phyloP scores from a whole-genome alignment of 64 coral and sea anemone species.

The Pocillopora verrucosa region DNA sequence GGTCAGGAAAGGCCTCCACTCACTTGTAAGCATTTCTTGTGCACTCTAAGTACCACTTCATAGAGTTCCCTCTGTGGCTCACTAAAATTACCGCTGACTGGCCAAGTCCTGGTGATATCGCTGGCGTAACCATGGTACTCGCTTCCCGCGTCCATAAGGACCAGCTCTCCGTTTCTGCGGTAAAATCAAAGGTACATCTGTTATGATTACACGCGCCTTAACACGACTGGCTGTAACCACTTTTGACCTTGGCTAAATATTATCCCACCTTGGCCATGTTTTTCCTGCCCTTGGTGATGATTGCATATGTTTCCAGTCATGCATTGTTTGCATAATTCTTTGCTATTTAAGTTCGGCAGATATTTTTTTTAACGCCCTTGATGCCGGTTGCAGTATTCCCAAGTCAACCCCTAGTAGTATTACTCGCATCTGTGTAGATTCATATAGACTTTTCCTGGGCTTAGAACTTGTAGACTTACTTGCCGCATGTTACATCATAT shows the following conservation, averaged over 20 bases:
- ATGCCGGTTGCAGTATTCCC: no score
- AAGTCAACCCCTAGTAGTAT: no score
- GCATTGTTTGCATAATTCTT: no score
- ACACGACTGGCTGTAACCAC: background rate
- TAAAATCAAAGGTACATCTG: background rate
- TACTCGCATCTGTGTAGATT: background rate
- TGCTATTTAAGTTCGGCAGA: no score
- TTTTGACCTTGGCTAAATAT: no score
- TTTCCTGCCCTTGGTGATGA: no score
- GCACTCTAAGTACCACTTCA: slow-evolving; percentile 81
- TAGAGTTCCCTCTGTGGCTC: slow-evolving; percentile 83
- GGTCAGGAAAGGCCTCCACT: background rate
- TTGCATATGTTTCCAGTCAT: no score
- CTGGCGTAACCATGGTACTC: slow-evolving; percentile 96
- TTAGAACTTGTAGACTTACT: background rate
- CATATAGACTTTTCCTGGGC: background rate
- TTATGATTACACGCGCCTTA: background rate
- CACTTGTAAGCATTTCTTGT: slow-evolving; percentile 91
- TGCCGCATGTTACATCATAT: background rate
- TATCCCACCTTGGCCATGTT: no score
- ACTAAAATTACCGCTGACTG: slow-evolving; percentile 87
- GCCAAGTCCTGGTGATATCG: slow-evolving; percentile 95
- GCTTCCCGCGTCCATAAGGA: slow-evolving; percentile 92
- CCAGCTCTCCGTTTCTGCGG: slow-evolving; percentile 77
- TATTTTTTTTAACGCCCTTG: no score